These are phyloP conservation scores for Nemotelus pantherinus DNA, from an alignment of 2,888 invertebrate species.

Conservation along the genomic window DNA sequence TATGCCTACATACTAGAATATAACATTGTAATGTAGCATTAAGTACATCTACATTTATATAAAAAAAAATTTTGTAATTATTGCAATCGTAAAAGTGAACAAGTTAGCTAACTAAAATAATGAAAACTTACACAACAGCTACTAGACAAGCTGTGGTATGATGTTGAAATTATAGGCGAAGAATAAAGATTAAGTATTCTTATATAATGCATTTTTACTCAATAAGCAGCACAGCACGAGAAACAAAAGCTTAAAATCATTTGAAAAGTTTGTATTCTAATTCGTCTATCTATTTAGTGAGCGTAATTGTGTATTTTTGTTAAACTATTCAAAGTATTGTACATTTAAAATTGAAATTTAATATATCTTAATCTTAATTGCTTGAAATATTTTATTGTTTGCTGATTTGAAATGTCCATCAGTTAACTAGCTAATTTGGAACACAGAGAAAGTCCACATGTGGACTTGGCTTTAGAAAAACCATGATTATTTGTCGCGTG, in stretches of 20 bases:
- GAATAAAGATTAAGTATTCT: conserved; percentile 9
- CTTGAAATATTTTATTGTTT: conserved; percentile 3
- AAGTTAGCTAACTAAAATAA: background rate
- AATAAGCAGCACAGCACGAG: too few species aligned
- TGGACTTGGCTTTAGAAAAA: too few species aligned
- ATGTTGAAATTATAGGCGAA: background rate
- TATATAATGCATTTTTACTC: background rate
- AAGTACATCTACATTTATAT: background rate
- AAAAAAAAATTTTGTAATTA: conserved; percentile 34
- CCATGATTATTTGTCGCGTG: too few species aligned
- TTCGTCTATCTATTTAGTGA: conserved; percentile 19
- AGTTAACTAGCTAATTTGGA: background rate
- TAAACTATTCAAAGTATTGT: conserved; percentile 35
- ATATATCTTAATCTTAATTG: conserved; percentile 7
- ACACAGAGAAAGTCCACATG: too few species aligned
- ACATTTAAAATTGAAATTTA: conserved; percentile 27
- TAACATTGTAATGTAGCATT: background rate
- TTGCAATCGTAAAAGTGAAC: conserved; percentile 6
- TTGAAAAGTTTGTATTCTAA: background rate
- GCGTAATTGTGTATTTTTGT: conserved; percentile 27
- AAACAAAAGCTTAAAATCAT: background rate
- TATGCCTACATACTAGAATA: background rate
- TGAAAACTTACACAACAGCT: background rate
- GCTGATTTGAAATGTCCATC: background rate
- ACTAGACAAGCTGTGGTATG: conserved; percentile 6